Conservation (phyloP, 1,140 invertebrate species). For the Scaptomyza hsui region DNA sequence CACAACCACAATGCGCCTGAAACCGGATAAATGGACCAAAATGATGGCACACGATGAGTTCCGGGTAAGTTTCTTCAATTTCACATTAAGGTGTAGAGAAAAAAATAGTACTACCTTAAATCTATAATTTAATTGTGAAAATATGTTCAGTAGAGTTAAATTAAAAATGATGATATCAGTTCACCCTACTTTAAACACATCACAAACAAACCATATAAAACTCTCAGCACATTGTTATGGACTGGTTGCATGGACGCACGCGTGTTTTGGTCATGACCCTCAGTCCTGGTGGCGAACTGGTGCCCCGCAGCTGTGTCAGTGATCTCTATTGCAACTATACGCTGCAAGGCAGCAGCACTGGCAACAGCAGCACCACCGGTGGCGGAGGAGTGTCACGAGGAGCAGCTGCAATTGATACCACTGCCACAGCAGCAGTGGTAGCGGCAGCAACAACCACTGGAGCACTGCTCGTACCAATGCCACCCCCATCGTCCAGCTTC, state of each 20-base stretch:
- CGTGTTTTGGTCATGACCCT: constrained; percentile 86
- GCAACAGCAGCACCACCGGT: constrained; percentile 48
- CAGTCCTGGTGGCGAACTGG: constrained; percentile 83
- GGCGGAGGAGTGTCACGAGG: constrained; percentile 74
- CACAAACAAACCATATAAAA: neutral
- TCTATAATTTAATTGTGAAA: neutral
- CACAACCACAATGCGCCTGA: constrained; percentile 88
- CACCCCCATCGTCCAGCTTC: constrained; percentile 71
- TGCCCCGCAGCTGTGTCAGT: constrained; percentile 71
- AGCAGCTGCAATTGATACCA: constrained; percentile 66
- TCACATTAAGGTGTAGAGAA: too few relatives aligned
- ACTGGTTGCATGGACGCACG: constrained; percentile 85
- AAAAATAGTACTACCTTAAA: too few relatives aligned
- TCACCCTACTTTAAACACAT: neutral
- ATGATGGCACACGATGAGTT: constrained; percentile 88
- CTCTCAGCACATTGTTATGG: constrained; percentile 84
- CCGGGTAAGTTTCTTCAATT: constrained; percentile 55
- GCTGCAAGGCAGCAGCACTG: constrained; percentile 35
- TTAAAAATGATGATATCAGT: neutral
- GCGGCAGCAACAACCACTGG: constrained; percentile 57
- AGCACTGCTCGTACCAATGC: constrained; percentile 64
- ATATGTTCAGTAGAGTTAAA: neutral
- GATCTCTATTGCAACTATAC: constrained; percentile 68
- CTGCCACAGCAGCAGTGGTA: constrained; percentile 54
- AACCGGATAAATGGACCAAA: constrained; percentile 91